These are phyloP conservation scores for Tenthredo amoena DNA, from an alignment of 2,888 invertebrate species.

Conservation along the genomic window DNA sequence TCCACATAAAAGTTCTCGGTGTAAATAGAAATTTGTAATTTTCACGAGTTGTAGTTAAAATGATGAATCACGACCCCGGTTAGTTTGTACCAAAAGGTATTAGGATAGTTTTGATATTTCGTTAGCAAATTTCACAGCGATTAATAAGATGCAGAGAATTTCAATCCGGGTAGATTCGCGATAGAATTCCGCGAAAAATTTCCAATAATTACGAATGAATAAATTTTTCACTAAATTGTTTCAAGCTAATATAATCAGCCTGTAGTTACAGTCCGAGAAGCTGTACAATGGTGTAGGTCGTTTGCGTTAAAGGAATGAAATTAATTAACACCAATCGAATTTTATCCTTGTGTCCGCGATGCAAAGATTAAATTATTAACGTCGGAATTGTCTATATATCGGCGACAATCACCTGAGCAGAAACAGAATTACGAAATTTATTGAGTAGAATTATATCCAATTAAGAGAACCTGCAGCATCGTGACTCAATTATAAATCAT, in stretches of 20 bases:
- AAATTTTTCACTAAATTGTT: neutral
- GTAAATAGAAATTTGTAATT: neutral
- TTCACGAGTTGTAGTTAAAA: neutral
- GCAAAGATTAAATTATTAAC: slow-evolving; percentile 6
- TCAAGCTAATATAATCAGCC: neutral
- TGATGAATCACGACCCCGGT: neutral
- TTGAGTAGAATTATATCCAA: slow-evolving; percentile 33
- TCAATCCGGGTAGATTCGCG: neutral
- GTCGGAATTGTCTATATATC: slow-evolving; percentile 1
- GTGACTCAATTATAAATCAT: slow-evolving; percentile 6
- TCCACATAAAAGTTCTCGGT: slow-evolving; percentile 1
- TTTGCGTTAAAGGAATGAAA: slow-evolving; percentile 9
- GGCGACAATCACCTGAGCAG: neutral
- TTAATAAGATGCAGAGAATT: neutral
- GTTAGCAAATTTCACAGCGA: neutral
- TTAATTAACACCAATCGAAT: slow-evolving; percentile 46
- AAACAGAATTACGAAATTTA: slow-evolving; percentile 26
- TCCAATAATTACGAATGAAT: neutral
- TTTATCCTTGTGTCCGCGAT: neutral
- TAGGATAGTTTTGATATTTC: neutral
- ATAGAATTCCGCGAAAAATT: neutral
- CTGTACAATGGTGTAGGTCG: neutral
- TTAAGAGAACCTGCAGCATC: slow-evolving; percentile 1
- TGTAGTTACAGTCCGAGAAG: neutral
- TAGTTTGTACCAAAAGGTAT: neutral